Base-by-base conservation (phyloP, 2,797 vertebrate species). In the Decapterus maruadsi region DNA sequence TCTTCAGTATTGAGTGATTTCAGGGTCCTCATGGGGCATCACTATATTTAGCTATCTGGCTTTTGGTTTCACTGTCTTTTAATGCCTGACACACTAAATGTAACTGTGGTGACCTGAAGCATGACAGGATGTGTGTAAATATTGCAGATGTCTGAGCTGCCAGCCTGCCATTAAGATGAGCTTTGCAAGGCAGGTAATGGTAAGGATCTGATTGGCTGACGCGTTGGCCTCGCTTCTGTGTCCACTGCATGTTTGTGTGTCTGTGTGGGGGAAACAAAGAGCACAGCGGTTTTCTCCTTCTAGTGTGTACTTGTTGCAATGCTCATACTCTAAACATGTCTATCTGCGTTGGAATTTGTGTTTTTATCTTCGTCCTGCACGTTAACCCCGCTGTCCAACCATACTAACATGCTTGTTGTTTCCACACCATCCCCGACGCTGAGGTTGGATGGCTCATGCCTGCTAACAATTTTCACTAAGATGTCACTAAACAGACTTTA, bases 81-180 rank as follows among this genome's bases (percentile, higher is more conserved):
- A 59, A 53, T 78, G 80, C 75, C 62, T 80, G 70, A 45, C 80
- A 81, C 79, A 81, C 84, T 88, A 16, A 71, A 68, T 83, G 62
- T 78, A 78, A 84, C 81, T 89, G 78, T 90, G 90, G 81, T 91
- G 93, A 91, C 87, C 68, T 86, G 66, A 88, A 73, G 93, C 94
- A 94, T 95, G 94, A 95, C 88, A 84, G 92, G 82, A 92, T 76
- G 90, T 95, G 92, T 97, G 97, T 96, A 94, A 97, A 97, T 92
- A 92, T 98, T 95, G 91, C 96, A 99, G 97, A 99, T 99, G 97
- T 99, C 94, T 98, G 97, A 99, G 93, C 94, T 93, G 95, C 94
- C 89, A 92, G 91, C 94, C 95, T 96, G 96, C 45, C 45, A 46
- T 46, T 46, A 46, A 96, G 95, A 96, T 95, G 96, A 96, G 91